Conservation (phyloP, 2,888 invertebrate genomes). For the Gasteruption jaculator region DNA sequence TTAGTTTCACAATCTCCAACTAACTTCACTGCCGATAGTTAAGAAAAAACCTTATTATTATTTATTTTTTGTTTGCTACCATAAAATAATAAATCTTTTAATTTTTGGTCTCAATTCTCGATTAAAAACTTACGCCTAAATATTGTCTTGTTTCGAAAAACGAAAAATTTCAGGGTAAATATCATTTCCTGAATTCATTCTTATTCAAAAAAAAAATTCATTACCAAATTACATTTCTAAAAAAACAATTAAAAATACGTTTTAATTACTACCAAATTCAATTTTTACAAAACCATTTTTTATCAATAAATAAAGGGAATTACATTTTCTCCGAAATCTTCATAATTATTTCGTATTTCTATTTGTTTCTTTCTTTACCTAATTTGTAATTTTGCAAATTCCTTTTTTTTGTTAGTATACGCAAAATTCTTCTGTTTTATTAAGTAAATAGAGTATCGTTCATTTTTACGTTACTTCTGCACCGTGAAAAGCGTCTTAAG, state of each 20-base stretch:
- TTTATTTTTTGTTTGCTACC: background rate
- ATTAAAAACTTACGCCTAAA: slow-evolving; percentile 49
- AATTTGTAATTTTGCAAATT: slow-evolving; percentile 9
- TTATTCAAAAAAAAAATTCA: slow-evolving; percentile 18
- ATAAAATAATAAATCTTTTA: slow-evolving; percentile 37
- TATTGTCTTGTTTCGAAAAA: slow-evolving; percentile 47
- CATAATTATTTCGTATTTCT: slow-evolving; percentile 2
- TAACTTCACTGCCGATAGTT: slow-evolving; percentile 23
- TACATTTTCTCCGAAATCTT: no score
- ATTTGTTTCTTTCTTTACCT: slow-evolving; percentile 9
- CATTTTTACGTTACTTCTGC: slow-evolving; percentile 22
- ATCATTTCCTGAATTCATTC: slow-evolving; percentile 23
- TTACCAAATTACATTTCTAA: slow-evolving; percentile 25
- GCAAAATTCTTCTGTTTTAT: slow-evolving; percentile 13
- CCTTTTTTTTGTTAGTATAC: slow-evolving; percentile 12
- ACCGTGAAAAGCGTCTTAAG: slow-evolving; percentile 23
- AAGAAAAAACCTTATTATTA: slow-evolving; percentile 27
- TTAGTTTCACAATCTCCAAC: no score
- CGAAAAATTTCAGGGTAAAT: slow-evolving; percentile 22
- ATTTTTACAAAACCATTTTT: no score
- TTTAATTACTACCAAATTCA: no score
- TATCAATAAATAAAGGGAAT: no score
- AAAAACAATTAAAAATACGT: slow-evolving; percentile 18
- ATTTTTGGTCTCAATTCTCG: slow-evolving; percentile 49
- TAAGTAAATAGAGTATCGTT: slow-evolving; percentile 8